Evolutionary conservation across 2,888 invertebrate species (phyloP).

Genomic region (Slavum lentiscoides): DNA sequence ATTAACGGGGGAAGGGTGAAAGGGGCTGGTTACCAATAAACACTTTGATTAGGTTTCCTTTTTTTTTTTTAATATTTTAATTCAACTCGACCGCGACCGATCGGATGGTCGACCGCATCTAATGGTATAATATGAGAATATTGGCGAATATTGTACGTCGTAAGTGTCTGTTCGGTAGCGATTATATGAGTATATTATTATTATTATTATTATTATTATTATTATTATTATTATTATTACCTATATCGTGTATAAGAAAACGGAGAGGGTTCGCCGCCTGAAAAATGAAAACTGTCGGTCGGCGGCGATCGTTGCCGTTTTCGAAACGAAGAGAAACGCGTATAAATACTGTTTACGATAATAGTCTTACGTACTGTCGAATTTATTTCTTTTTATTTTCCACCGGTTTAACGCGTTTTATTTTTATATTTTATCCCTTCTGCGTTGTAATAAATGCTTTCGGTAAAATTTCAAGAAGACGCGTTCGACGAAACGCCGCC

Average conservation of each 20-base stretch:
- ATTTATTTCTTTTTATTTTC: background rate
- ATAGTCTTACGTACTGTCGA: background rate
- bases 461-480: background rate
- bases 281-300: constrained; percentile 4
- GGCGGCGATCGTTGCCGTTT: background rate
- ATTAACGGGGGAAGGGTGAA: no score
- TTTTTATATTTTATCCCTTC: background rate
- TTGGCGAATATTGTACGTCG: no score
- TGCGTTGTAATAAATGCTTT: no score
- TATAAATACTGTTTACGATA: background rate
- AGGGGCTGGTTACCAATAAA: no score
- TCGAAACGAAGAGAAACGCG: background rate
- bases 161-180: background rate
- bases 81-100: no score
- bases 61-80: no score
- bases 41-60: no score
- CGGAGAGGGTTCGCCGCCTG: background rate
- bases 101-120: no score
- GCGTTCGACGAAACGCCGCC: no score
- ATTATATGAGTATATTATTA: background rate
- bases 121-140: no score
- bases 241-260: background rate
- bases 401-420: constrained; percentile 6
- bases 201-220: no score
- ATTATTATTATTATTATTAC: no score